Evolutionary conservation across 2,113 vertebrate genomes (phyloP).

Genomic region (Synodontis membranacea): DNA sequence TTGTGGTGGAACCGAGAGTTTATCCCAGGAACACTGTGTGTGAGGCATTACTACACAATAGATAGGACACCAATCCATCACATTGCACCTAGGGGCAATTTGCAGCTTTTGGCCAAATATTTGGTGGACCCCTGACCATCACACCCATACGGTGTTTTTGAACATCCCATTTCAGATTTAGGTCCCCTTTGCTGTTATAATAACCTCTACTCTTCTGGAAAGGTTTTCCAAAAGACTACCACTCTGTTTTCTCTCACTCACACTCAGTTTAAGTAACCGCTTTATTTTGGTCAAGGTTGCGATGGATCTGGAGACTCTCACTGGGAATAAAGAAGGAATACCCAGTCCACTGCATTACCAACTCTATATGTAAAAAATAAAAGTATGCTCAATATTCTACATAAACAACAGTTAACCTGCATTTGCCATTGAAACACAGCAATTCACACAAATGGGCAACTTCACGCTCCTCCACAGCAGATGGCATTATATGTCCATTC

Average conservation of each 20-base stretch:
- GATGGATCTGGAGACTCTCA: neutral
- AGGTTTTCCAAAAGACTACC: too few relatives aligned
- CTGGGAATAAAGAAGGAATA: neutral
- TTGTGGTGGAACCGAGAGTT: too few relatives aligned
- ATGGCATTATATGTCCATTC: neutral
- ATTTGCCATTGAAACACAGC: neutral
- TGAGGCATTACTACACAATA: too few relatives aligned
- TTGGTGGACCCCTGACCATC: too few relatives aligned
- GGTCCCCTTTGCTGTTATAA: neutral
- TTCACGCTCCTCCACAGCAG: neutral
- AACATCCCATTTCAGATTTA: too few relatives aligned
- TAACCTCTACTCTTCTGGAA: too few relatives aligned
- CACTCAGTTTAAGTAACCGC: neutral
- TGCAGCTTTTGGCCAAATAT: too few relatives aligned
- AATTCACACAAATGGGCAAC: neutral
- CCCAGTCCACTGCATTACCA: neutral
- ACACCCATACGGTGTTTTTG: too few relatives aligned
- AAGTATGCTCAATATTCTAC: neutral
- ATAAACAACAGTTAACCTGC: neutral
- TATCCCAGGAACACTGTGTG: too few relatives aligned
- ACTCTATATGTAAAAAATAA: neutral
- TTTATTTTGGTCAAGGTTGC: neutral
- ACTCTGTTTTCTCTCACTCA: neutral
- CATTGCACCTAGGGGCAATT: too few relatives aligned
- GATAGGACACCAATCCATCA: too few relatives aligned